Conservation (phyloP, 2,888 invertebrate species). For the Scaptomyza reducta region DNA sequence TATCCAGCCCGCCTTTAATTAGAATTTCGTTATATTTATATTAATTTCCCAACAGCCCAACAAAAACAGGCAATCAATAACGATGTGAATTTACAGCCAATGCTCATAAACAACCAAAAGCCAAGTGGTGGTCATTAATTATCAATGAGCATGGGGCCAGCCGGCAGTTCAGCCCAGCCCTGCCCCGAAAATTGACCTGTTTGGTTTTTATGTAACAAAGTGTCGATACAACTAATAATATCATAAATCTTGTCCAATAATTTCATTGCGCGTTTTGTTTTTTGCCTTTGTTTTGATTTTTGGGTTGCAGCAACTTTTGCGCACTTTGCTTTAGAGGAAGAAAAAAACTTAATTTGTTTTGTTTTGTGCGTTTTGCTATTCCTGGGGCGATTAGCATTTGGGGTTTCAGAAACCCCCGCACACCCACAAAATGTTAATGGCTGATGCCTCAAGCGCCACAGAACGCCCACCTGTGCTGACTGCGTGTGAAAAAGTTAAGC, state of each 20-base stretch:
- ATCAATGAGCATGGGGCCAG: slow-evolving; percentile 36
- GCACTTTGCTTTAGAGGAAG: slow-evolving; percentile 56
- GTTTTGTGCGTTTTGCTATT: slow-evolving; percentile 33
- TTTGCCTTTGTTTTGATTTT: slow-evolving; percentile 1
- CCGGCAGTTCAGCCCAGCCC: slow-evolving; percentile 19
- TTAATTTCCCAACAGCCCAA: slow-evolving; percentile 6
- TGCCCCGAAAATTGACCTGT: slow-evolving; percentile 56
- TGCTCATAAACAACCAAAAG: slow-evolving; percentile 59
- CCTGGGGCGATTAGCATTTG: slow-evolving; percentile 65
- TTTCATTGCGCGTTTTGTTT: slow-evolving; percentile 31
- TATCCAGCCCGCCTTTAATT: slow-evolving; percentile 15
- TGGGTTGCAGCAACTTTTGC: slow-evolving; percentile 58
- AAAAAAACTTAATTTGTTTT: slow-evolving; percentile 36
- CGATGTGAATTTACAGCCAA: slow-evolving; percentile 25
- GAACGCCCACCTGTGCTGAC: slow-evolving; percentile 54
- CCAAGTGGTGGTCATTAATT: slow-evolving; percentile 62
- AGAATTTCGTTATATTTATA: slow-evolving; percentile 28
- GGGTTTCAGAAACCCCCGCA: slow-evolving; percentile 37
- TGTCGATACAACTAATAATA: slow-evolving; percentile 68
- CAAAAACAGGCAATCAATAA: slow-evolving; percentile 29
- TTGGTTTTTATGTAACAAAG: slow-evolving; percentile 65
- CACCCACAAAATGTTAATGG: slow-evolving; percentile 49
- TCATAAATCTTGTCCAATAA: slow-evolving; percentile 72
- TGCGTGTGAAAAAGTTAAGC: slow-evolving; percentile 66
- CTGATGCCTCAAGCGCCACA: slow-evolving; percentile 43